phyloP scores from a whole-genome alignment of 2,113 vertebrate genomes.

The Sapayoa aenigma region DNA sequence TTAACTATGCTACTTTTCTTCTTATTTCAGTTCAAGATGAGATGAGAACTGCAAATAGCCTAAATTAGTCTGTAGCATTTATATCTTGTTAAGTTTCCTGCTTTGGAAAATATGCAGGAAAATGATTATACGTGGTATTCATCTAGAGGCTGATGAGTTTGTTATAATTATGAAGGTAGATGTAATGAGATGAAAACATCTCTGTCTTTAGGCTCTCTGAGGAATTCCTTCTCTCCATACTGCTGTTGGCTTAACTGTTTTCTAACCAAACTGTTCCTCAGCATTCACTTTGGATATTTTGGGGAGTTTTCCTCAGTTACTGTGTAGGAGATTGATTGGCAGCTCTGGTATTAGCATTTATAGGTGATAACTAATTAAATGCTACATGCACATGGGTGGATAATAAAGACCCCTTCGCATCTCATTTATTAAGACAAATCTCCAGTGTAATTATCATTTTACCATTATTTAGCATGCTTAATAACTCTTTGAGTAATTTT shows the following conservation, averaged over 20 bases:
- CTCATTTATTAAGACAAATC: slow-evolving; percentile 47
- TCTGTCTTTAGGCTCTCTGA: slow-evolving; percentile 70
- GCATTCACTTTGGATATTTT: neutral
- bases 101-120: slow-evolving; percentile 80
- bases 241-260: slow-evolving; percentile 75
- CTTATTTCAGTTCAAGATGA: slow-evolving; percentile 63
- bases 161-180: slow-evolving; percentile 81
- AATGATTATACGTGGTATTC: slow-evolving; percentile 80
- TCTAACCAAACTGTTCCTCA: slow-evolving; percentile 63
- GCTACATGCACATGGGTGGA: neutral
- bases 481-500: neutral
- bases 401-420: slow-evolving; percentile 31
- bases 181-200: slow-evolving; percentile 82
- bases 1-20: slow-evolving; percentile 43
- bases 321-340: slow-evolving; percentile 25
- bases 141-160: slow-evolving; percentile 80
- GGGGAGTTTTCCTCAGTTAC: slow-evolving; percentile 6
- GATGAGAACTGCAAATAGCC: slow-evolving; percentile 77
- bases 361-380: slow-evolving; percentile 57
- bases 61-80: slow-evolving; percentile 79
- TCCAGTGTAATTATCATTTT: slow-evolving; percentile 51
- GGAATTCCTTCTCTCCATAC: slow-evolving; percentile 69
- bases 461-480: slow-evolving; percentile 34
- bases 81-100: slow-evolving; percentile 81
- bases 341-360: slow-evolving; percentile 39